phyloP scores from a whole-genome alignment of 64 coral and sea anemone genomes.

The Montipora capricornis region DNA sequence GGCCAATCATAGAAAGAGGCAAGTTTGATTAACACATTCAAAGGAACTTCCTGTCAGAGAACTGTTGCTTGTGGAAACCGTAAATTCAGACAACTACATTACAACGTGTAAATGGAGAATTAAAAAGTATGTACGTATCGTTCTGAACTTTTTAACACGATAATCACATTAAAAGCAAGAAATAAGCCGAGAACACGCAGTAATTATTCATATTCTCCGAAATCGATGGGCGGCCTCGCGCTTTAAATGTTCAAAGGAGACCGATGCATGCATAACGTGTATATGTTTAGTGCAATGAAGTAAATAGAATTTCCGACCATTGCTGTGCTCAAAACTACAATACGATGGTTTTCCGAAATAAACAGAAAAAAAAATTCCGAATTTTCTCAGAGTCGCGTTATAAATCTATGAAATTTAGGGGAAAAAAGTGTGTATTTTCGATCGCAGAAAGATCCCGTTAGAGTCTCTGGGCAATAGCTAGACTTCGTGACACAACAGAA shows the following conservation, averaged over 20 bases:
- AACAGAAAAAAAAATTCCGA: not conserved
- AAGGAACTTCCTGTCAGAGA: constrained; percentile 62
- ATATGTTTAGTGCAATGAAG: constrained; percentile 73
- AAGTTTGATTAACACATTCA: constrained; percentile 90
- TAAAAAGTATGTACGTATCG: not conserved
- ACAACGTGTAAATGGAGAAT: not conserved
- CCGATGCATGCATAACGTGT: constrained; percentile 78
- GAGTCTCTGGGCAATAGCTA: not conserved
- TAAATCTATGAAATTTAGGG: not conserved
- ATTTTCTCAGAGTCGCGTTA: not conserved
- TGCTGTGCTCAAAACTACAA: constrained; percentile 1
- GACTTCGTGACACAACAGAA: not conserved
- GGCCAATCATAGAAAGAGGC: constrained; percentile 74
- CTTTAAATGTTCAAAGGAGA: constrained; percentile 74
- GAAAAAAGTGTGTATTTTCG: not conserved
- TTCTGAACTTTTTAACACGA: constrained; percentile 29
- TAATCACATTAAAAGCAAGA: constrained; percentile 47
- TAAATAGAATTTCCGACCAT: constrained; percentile 66
- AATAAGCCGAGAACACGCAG: constrained; percentile 23
- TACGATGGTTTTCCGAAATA: not conserved
- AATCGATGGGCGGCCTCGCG: constrained; percentile 40
- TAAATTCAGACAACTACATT: not conserved
- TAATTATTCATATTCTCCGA: constrained; percentile 51
- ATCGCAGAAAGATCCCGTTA: not conserved
- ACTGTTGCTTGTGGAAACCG: constrained; percentile 42